Base-by-base conservation (phyloP, 2,113 vertebrate genomes). In the Puffinus mauretanicus region DNA sequence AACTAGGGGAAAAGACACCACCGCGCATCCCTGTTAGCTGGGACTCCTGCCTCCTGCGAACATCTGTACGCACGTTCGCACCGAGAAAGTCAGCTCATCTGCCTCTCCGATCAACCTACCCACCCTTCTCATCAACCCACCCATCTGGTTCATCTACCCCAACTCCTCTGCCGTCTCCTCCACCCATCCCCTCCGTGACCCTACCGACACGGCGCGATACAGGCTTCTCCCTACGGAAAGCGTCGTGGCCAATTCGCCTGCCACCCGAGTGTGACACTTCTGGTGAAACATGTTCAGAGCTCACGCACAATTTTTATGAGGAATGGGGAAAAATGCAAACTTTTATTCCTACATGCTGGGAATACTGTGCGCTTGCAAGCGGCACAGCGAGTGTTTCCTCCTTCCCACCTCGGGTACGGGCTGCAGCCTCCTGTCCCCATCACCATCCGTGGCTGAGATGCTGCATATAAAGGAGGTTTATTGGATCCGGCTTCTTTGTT, bases 201-300 rank as follows among this genome's bases (percentile, higher is more conserved):
- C 52, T 46, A 46, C 51, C 7, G 2, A 55, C 2, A 2, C 2
- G 2, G 26, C 9, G 0, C 25, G 6, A 18, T 19, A 82, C 6
- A 3, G 27, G 16, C 2, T 0, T 38, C 42, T 26, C n/a, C 21
- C 21, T 47, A 38, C 1, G 2, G 47, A 21, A 66, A 80, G 30
- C 0, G 4, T 13, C 9, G 1, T 3, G 19, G 16, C 27, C 30
- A 32, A 47, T 83, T 47, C 40, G 26, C 86, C 67, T 66, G 34
- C 62, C 18, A 7, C 78, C 21, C 4, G 2, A 26, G 26, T 3
- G 10, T 3, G 22, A 57, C 40, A 8, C 26, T 66, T 44, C 51
- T 36, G 38, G 40, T 3, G 18, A 14, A n/a, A 58, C 20, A 10
- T 14, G 13, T 13, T 36, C 58, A 10, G 34, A 60, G 58, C 58